Evolutionary conservation across 2,113 vertebrate species (phyloP), one percentile per base, ranked within the genome.

Genomic region (Indicator maculatus): DNA sequence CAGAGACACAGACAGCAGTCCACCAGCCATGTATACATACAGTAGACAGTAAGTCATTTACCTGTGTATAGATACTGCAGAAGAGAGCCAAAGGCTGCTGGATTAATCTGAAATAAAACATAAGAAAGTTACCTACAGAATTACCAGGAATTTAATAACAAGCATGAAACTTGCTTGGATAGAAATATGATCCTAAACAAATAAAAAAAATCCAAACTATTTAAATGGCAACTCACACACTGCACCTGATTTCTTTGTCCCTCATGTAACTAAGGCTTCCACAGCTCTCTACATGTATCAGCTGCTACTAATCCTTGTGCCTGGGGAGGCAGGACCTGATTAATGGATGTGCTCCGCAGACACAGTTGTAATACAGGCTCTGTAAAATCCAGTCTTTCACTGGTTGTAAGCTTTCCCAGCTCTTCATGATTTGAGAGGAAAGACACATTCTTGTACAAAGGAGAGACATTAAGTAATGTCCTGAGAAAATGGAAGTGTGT

Each of bases 21-120:
- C 33, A n/a, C 27, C 88, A 90, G 58, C 52, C 28, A 30, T 1
- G 4, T 4, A 50, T 8, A 76, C n/a, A 28, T 5, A 53, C 28
- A 72, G 4, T 3, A 91, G 13, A 74, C 11, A 38, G 39, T 2
- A 78, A 75, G 27, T 30, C 16, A 45, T 96, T 97, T 95, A 99
- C 99, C 99, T 98, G 99, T 99, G 91, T 99, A 99, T 6, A 99
- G 97, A 96, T 99, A 99, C 86, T 99, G 99, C 95, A 99, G 96
- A 84, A 99, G 97, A 74, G 99, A 98, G 72, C 98, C 98, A 89
- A 99, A 99, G 12, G 99, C 99, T 93, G 99, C 98, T 31, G 99
- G 99, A 80, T 99, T 99, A 58, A 99, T 98, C 99, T 99, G 94
- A 66, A 96, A 98, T 82, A 86, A 96, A 93, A 81, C 38, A 97